phyloP scores from a whole-genome alignment of 2,797 vertebrate genomes.

The Mastacembelus armatus region DNA sequence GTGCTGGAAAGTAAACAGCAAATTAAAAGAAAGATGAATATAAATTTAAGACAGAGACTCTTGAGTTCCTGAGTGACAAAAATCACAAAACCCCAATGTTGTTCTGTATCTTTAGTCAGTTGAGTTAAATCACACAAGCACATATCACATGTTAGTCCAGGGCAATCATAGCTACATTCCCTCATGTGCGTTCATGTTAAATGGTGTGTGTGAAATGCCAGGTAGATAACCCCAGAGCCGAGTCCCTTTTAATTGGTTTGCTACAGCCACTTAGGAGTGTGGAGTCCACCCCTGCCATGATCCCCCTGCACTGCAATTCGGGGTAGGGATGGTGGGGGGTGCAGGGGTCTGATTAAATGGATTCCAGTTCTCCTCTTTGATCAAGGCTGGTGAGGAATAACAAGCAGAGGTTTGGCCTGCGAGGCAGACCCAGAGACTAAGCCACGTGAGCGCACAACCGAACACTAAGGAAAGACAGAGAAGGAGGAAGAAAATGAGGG shows the following conservation, averaged over 20 bases:
- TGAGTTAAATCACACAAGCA: slow-evolving; percentile 40
- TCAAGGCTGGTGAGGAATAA: slow-evolving; percentile 81
- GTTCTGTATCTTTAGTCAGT: slow-evolving; percentile 33
- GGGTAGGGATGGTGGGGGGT: slow-evolving; percentile 1
- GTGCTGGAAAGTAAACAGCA: background rate
- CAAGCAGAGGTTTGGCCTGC: slow-evolving; percentile 76
- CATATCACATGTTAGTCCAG: slow-evolving; percentile 24
- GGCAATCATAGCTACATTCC: slow-evolving; percentile 18
- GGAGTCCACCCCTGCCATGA: slow-evolving; percentile 58
- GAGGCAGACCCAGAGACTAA: slow-evolving; percentile 72
- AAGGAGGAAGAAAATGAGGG: slow-evolving; percentile 14
- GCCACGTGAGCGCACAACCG: slow-evolving; percentile 71
- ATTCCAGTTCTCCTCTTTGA: slow-evolving; percentile 84
- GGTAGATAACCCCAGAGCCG: slow-evolving; percentile 48
- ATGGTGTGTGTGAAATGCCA: slow-evolving; percentile 61
- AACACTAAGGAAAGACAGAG: slow-evolving; percentile 57
- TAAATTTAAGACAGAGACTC: slow-evolving; percentile 18
- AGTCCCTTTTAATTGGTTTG: slow-evolving; percentile 71
- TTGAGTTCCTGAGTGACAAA: slow-evolving; percentile 34
- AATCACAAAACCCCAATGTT: slow-evolving; percentile 45
- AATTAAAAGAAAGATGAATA: slow-evolving; percentile 10
- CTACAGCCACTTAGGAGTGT: slow-evolving; percentile 69
- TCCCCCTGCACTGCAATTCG: slow-evolving; percentile 63
- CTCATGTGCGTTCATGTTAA: slow-evolving; percentile 62
- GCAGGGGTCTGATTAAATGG: slow-evolving; percentile 79